Base-by-base conservation (phyloP, 1,140 invertebrate species). In the Sarcophaga bullata region DNA sequence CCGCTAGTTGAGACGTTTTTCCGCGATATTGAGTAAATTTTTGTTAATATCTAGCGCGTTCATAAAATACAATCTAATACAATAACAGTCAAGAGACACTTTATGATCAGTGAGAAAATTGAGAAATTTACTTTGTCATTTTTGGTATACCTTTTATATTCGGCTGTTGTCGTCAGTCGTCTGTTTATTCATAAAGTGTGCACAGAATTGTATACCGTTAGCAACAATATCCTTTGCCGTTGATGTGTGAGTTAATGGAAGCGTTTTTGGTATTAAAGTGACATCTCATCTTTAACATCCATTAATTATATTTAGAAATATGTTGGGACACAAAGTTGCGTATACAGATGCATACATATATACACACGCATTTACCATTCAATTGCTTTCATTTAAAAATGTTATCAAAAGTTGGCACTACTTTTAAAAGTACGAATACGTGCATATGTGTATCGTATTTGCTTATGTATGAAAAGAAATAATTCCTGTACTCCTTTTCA, bases 291-390 rank as follows among this genome's bases (percentile, higher is more conserved):
- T 58, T 58, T 58, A 58, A 58, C 54, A 58, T 58, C 54, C 54
- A 58, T 58, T 58, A 58, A 58, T 58, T 58, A 15, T 58, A 58
- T 58, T 58, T 58, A 58, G 54, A n/a, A 58, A 58, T 58, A 58
- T 58, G 25, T 37, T 37, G 25, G 25, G 25, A 58, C 25, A 37
- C 25, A 37, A 37, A 37, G 25, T 37, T 37, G 25, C 25, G 25
- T 37, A 37, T n/a, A 13, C 54, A 58, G 13, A 58, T 37, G 4
- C 25, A 37, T 37, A 37, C 25, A 37, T 37, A 58, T 58, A 58
- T 13, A 13, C 54, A 58, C 54, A 58, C 4, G 4, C 25, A 37
- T 37, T 37, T 37, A 37, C 10, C 54, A 58, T 58, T 58, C 54
- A 58, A 58, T 58, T 58, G 54, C 54, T 58, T 58, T 58, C 54